Conservation (phyloP, 2,888 invertebrate species). For the Lissocephala sabroskyi region DNA sequence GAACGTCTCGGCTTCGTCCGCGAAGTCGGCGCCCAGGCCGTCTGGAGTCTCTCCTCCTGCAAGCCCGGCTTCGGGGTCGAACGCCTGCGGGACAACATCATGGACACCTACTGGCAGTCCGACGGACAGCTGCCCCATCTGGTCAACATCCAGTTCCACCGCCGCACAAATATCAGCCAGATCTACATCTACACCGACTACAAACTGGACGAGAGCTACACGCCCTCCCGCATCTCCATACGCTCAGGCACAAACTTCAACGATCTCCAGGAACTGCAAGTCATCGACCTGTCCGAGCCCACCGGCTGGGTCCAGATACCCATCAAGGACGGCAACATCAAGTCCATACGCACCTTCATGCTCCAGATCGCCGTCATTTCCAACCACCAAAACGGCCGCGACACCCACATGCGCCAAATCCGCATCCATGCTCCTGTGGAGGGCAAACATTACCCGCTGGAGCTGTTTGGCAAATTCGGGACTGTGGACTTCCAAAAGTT, state of each 20-base stretch:
- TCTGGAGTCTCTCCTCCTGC: constrained; percentile 98
- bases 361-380: constrained; percentile 96
- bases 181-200: constrained; percentile 98
- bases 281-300: constrained; percentile 93
- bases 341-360: constrained; percentile 95
- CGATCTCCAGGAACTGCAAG: constrained; percentile 96
- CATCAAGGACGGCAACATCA: constrained; percentile 88
- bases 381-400: constrained; percentile 99
- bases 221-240: constrained; percentile 94
- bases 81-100: constrained; percentile 93
- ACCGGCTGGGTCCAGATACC: constrained; percentile 96
- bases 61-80: constrained; percentile 99
- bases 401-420: constrained; percentile 98
- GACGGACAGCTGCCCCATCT: constrained; percentile 98
- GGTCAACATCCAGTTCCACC: constrained; percentile 96
- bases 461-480: constrained; percentile 84
- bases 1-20: constrained; percentile 75
- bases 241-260: constrained; percentile 96
- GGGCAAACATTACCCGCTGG: constrained; percentile 75
- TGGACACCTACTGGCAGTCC: constrained; percentile 99
- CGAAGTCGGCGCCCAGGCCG: constrained; percentile 93
- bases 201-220: constrained; percentile 98
- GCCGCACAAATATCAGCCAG: constrained; percentile 95
- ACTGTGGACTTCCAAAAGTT: constrained; percentile 87
- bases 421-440: constrained; percentile 92